Conservation (phyloP, 2,888 invertebrate genomes). For the Silvanus unidentatus region DNA sequence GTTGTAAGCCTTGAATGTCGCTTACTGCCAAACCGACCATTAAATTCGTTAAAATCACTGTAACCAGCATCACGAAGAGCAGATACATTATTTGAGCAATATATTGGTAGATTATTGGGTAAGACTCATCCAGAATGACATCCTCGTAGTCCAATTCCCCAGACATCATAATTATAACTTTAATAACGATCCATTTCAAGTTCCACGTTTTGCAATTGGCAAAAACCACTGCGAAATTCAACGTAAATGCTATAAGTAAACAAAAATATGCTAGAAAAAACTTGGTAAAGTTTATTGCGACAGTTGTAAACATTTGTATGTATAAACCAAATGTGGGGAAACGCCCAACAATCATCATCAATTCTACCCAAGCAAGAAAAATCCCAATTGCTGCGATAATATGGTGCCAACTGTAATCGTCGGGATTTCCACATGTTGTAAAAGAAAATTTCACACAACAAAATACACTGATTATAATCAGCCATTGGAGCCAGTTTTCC, state of each 20-base stretch:
- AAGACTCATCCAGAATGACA: slow-evolving; percentile 60
- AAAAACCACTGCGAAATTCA: slow-evolving; percentile 78
- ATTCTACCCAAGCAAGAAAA: slow-evolving; percentile 74
- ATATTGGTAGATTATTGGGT: slow-evolving; percentile 50
- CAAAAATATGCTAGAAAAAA: slow-evolving; percentile 77
- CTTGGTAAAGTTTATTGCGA: slow-evolving; percentile 75
- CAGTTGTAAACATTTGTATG: slow-evolving; percentile 83
- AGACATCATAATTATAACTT: slow-evolving; percentile 84
- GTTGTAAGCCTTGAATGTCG: slow-evolving; percentile 75
- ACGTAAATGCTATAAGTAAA: slow-evolving; percentile 70
- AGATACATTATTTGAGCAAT: slow-evolving; percentile 73
- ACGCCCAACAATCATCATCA: slow-evolving; percentile 80
- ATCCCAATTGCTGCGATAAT: slow-evolving; percentile 75
- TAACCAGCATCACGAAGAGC: slow-evolving; percentile 71
- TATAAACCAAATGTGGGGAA: slow-evolving; percentile 83
- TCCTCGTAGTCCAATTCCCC: slow-evolving; percentile 82
- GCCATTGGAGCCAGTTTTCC: slow-evolving; percentile 81
- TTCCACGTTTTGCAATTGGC: slow-evolving; percentile 67
- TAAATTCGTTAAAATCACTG: slow-evolving; percentile 75
- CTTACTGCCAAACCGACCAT: slow-evolving; percentile 81
- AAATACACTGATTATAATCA: slow-evolving; percentile 67
- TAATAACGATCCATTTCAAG: slow-evolving; percentile 60
- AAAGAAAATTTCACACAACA: slow-evolving; percentile 53
- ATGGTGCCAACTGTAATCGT: slow-evolving; percentile 62
- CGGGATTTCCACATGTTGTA: slow-evolving; percentile 28